Percentiles rank a stretch among this genome's conserved stretches.
Evolutionary conservation across 2,888 invertebrate genomes (phyloP).

Genomic region (Cerceris rybyensis): DNA sequence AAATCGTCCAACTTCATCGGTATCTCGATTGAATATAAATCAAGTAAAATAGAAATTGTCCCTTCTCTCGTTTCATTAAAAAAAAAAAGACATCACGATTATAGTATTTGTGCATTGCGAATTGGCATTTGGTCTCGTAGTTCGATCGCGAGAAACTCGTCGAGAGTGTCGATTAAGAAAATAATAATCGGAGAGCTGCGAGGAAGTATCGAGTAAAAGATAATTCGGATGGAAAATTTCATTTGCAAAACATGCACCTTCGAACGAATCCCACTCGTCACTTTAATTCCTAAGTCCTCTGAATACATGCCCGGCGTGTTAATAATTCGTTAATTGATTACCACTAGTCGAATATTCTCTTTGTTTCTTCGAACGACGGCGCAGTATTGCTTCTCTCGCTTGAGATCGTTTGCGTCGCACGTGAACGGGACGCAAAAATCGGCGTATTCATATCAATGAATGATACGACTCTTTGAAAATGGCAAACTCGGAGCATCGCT

Average conservation of each 20-base stretch:
- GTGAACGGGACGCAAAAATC: neutral
- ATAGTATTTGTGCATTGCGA: too few relatives aligned
- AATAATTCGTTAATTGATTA: neutral
- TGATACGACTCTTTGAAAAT: neutral
- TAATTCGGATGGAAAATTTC: constrained; percentile 7
- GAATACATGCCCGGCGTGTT: too few relatives aligned
- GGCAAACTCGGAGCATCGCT: neutral
- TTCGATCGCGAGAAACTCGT: neutral
- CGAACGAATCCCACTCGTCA: neutral
- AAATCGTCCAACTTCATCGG: too few relatives aligned
- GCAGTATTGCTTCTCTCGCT: constrained; percentile 2
- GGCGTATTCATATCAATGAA: neutral
- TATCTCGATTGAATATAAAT: too few relatives aligned
- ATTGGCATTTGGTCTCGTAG: too few relatives aligned
- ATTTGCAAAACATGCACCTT: constrained; percentile 5
- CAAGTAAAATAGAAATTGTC: neutral
- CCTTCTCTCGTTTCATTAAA: neutral
- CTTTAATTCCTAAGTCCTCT: too few relatives aligned
- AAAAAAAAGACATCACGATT: neutral
- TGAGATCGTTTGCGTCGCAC: neutral
- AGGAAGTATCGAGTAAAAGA: too few relatives aligned
- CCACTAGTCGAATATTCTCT: neutral
- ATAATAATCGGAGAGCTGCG: neutral
- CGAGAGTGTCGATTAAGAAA: neutral
- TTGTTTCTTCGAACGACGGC: neutral